These are phyloP conservation scores for Pipistrellus pygmaeus DNA, from an alignment of 2,797 vertebrate genomes.

Conservation along the genomic window DNA sequence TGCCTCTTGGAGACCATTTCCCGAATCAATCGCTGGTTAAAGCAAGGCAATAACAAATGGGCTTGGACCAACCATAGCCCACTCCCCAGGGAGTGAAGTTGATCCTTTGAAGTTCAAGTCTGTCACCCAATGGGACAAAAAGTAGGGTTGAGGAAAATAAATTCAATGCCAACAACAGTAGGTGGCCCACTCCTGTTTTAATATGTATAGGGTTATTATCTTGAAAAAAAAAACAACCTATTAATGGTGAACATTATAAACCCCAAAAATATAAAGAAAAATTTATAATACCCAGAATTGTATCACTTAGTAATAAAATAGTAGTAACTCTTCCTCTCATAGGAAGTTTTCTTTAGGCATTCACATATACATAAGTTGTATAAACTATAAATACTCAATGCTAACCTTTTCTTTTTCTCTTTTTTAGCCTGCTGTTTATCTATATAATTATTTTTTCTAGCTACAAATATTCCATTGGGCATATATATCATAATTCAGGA, in stretches of 20 bases:
- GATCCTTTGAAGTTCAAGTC: neutral
- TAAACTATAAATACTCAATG: neutral
- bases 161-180: neutral
- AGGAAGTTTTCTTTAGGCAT: neutral
- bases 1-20: neutral
- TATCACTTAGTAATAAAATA: neutral
- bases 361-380: neutral
- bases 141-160: neutral
- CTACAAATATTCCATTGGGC: neutral
- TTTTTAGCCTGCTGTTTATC: neutral
- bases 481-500: neutral
- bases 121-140: neutral
- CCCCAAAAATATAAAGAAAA: neutral
- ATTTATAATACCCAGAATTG: neutral
- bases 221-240: slow-evolving; percentile 29
- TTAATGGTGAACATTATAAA: neutral
- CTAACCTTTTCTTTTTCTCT: neutral
- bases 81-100: neutral
- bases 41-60: neutral
- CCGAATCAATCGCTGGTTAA: neutral
- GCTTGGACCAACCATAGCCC: neutral
- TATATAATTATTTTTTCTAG: neutral
- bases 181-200: neutral
- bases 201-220: neutral
- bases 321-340: neutral